Evolutionary conservation across 2,113 vertebrate genomes (phyloP).

Genomic region (Corydoras sp.): DNA sequence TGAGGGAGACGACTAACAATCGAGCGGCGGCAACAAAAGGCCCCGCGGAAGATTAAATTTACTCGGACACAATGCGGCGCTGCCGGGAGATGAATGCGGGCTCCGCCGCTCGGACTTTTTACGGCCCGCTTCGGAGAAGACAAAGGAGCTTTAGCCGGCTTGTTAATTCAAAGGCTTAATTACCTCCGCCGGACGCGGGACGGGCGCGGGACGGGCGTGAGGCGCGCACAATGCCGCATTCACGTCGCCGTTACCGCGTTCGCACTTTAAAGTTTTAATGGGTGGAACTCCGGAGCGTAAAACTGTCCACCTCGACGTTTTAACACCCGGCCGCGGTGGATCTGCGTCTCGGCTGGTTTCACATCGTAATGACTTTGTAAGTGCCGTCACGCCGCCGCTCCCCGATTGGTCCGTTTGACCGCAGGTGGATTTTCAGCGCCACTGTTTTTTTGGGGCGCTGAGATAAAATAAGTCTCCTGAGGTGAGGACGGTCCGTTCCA

Average conservation of each 20-base stretch:
- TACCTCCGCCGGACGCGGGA: not conserved
- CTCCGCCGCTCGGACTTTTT: not conserved
- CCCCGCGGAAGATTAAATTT: constrained; percentile 23
- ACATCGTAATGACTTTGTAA: not conserved
- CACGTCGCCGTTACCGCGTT: not conserved
- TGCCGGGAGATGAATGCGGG: constrained; percentile 14
- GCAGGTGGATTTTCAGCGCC: no score
- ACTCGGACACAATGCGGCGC: constrained; percentile 12
- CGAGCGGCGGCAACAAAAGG: constrained; percentile 2
- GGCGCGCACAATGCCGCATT: not conserved
- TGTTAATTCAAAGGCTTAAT: constrained; percentile 26
- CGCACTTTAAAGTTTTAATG: not conserved
- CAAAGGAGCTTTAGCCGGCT: constrained; percentile 15
- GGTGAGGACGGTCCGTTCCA: no score
- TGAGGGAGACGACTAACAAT: constrained; percentile 17
- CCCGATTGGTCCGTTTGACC: no score
- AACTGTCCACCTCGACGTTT: not conserved
- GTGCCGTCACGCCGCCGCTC: not conserved
- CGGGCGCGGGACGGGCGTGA: not conserved
- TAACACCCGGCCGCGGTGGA: not conserved
- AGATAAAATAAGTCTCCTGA: no score
- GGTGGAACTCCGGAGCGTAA: not conserved
- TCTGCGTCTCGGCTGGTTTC: not conserved
- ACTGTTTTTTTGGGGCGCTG: no score
- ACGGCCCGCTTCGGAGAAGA: constrained; percentile 18